These are phyloP conservation scores for Saccostrea glomerata DNA, from an alignment of 1,140 invertebrate genomes.

Conservation along the genomic window DNA sequence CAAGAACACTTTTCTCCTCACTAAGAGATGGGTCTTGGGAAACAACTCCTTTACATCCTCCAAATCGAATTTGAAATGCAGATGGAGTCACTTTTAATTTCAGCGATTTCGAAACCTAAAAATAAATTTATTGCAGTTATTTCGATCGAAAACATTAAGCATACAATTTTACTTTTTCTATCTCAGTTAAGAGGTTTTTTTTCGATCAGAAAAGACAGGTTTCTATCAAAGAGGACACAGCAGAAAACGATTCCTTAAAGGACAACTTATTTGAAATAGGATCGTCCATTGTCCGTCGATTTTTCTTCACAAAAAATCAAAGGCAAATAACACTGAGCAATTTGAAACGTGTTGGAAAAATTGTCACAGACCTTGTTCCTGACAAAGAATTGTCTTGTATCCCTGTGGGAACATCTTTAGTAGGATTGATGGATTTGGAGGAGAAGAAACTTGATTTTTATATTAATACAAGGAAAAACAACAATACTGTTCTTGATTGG, in stretches of 20 bases:
- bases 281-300: neutral
- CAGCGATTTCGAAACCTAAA: slow-evolving; percentile 19
- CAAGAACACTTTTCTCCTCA: neutral
- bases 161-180: no score
- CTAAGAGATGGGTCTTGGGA: slow-evolving; percentile 39
- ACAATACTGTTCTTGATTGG: neutral
- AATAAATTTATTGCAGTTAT: neutral
- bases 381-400: neutral
- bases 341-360: neutral
- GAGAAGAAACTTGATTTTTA: neutral
- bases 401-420: neutral
- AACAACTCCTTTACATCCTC: slow-evolving; percentile 46
- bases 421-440: neutral
- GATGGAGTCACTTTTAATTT: slow-evolving; percentile 8
- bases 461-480: neutral
- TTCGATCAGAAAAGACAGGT: neutral
- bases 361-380: neutral
- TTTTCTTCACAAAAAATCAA: neutral
- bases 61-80: slow-evolving; percentile 50
- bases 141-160: no score
- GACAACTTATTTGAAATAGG: slow-evolving; percentile 10
- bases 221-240: neutral
- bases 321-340: neutral
- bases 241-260: neutral
- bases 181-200: no score